Conservation (phyloP, 2,113 vertebrate species). For the Eulacestoma nigropectus region DNA sequence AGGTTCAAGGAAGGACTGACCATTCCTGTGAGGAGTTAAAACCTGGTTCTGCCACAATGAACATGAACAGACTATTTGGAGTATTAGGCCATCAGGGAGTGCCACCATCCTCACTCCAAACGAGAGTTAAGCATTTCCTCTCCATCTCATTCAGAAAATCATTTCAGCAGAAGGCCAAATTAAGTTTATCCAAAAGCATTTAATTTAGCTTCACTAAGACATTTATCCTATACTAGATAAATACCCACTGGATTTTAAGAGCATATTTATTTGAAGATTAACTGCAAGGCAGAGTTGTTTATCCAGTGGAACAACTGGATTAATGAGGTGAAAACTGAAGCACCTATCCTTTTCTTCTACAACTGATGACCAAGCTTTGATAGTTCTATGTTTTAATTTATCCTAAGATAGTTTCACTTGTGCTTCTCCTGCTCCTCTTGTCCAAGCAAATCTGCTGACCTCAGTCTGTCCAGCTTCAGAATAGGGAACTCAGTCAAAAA, state of each 20-base stretch:
- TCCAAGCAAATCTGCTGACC: neutral
- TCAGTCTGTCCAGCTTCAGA: neutral
- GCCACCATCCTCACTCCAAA: neutral
- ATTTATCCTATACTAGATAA: conserved; percentile 29
- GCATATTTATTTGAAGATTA: conserved; percentile 52
- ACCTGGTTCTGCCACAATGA: neutral
- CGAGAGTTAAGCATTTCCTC: neutral
- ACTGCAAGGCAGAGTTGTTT: conserved; percentile 11
- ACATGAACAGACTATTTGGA: neutral
- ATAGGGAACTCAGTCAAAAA: neutral
- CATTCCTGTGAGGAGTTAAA: neutral
- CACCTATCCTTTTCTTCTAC: neutral
- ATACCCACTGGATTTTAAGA: conserved; percentile 21
- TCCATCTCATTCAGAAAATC: neutral
- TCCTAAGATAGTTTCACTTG: neutral
- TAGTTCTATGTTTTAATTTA: neutral
- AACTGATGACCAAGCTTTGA: neutral
- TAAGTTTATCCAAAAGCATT: conserved; percentile 34
- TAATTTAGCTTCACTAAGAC: conserved; percentile 24
- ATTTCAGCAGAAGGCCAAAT: neutral
- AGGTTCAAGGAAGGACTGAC: neutral
- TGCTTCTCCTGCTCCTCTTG: neutral
- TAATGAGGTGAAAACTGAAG: conserved; percentile 21
- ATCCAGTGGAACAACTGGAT: neutral
- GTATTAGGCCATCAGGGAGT: neutral